Conservation (phyloP, 2,797 vertebrate species). For the Oryzias sinensis region DNA sequence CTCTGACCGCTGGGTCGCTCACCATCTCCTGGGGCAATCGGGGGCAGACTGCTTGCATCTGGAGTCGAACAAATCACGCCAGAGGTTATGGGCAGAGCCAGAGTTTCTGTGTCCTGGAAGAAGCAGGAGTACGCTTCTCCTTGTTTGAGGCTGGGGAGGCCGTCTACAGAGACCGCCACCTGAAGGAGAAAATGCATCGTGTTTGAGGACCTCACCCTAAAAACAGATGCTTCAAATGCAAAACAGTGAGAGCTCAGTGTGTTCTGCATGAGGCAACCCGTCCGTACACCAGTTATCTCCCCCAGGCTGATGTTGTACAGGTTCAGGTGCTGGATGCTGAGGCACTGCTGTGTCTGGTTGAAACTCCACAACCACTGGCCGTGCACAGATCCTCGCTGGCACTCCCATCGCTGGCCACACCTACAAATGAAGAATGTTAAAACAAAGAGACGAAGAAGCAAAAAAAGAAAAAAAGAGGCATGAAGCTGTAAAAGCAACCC, state of each 20-base stretch:
- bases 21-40: constrained; percentile 86
- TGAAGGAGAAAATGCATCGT: constrained; percentile 35
- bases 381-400: constrained; percentile 77
- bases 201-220: not conserved
- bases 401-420: constrained; percentile 86
- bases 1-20: constrained; percentile 36
- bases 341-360: constrained; percentile 81
- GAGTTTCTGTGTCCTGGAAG: constrained; percentile 86
- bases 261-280: not conserved
- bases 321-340: constrained; percentile 81
- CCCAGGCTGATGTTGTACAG: constrained; percentile 91
- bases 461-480: not conserved
- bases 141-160: constrained; percentile 82
- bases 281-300: constrained; percentile 84
- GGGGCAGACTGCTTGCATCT: constrained; percentile 79
- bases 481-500: constrained; percentile 43
- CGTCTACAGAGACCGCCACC: constrained; percentile 84
- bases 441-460: not conserved
- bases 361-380: constrained; percentile 94
- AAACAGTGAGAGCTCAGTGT: not conserved
- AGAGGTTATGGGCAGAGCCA: constrained; percentile 78
- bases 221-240: not conserved
- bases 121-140: constrained; percentile 89
- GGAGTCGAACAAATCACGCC: constrained; percentile 89
- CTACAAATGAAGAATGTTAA: constrained; percentile 57